These are phyloP conservation scores for Thamnaconus septentrionalis DNA, from an alignment of 2,113 vertebrate species.

Conservation along the genomic window DNA sequence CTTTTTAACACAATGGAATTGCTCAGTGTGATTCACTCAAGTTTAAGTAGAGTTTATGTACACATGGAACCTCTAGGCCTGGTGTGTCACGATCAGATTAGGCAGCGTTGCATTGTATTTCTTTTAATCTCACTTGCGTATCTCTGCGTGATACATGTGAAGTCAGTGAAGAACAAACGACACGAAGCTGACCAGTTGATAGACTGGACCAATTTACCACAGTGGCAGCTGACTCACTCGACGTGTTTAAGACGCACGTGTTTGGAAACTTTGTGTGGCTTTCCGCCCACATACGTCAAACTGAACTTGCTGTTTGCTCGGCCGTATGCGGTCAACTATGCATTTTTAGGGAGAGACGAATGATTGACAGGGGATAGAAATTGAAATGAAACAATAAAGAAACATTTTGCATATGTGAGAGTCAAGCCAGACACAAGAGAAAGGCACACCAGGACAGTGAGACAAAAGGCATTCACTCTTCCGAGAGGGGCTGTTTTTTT, in stretches of 20 bases:
- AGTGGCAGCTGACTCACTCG: constrained; percentile 34
- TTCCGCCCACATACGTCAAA: background rate
- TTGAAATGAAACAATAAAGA: no score
- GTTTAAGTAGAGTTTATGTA: background rate
- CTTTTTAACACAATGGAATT: no score
- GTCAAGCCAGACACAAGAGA: no score
- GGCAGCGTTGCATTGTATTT: background rate
- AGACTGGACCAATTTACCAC: background rate
- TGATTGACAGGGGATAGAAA: no score
- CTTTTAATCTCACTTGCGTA: background rate
- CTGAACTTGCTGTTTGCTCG: background rate
- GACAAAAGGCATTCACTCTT: background rate
- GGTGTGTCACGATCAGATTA: background rate
- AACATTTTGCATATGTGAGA: no score
- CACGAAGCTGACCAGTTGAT: background rate
- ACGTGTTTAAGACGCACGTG: constrained; percentile 10
- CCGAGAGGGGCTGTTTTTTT: background rate
- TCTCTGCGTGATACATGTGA: background rate
- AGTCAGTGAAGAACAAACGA: constrained; percentile 2
- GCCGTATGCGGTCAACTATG: background rate
- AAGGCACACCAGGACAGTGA: background rate
- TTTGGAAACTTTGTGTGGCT: constrained; percentile 21
- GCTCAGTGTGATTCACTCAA: background rate
- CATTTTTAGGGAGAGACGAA: background rate
- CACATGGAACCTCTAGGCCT: background rate